Evolutionary conservation across 2,888 invertebrate species (phyloP).

Genomic region (Erebia ligea): DNA sequence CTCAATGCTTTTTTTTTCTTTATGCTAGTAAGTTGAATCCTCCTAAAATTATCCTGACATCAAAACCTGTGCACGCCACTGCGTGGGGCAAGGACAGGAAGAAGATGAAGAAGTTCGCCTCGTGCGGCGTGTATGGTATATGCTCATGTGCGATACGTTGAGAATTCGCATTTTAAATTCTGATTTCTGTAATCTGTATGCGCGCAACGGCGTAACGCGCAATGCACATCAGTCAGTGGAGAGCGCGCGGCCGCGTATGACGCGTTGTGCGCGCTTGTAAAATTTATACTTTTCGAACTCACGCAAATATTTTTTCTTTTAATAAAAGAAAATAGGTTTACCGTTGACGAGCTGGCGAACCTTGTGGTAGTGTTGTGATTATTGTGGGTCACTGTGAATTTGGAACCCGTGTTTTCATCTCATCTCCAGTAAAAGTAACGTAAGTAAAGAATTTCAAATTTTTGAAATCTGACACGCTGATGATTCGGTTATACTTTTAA

Average conservation of each 20-base stretch:
- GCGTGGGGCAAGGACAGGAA: too few species aligned
- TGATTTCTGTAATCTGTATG: constrained; percentile 15
- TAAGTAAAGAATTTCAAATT: constrained; percentile 35
- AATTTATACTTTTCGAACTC: constrained; percentile 30
- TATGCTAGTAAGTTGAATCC: too few species aligned
- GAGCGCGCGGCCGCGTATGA: constrained; percentile 48
- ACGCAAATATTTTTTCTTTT: constrained; percentile 43
- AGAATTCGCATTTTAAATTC: constrained; percentile 13
- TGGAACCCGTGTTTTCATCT: constrained; percentile 21
- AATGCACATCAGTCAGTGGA: constrained; percentile 46
- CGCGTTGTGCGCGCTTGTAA: constrained; percentile 49
- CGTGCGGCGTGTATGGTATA: background rate
- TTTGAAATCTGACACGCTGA: background rate
- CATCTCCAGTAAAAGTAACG: constrained; percentile 27
- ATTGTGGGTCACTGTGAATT: constrained; percentile 40
- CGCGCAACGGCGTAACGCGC: constrained; percentile 3
- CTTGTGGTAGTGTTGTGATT: constrained; percentile 45
- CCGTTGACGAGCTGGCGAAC: constrained; percentile 36
- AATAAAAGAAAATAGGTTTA: constrained; percentile 41
- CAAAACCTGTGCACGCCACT: too few species aligned
- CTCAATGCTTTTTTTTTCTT: too few species aligned
- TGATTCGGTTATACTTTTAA: background rate
- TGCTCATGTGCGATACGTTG: constrained; percentile 1
- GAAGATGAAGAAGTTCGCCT: background rate
- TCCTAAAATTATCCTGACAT: too few species aligned